Percentiles rank a stretch among this genome's conserved stretches.
Evolutionary conservation across 2,888 invertebrate species (phyloP).

Genomic region (Aleiodes alternator): DNA sequence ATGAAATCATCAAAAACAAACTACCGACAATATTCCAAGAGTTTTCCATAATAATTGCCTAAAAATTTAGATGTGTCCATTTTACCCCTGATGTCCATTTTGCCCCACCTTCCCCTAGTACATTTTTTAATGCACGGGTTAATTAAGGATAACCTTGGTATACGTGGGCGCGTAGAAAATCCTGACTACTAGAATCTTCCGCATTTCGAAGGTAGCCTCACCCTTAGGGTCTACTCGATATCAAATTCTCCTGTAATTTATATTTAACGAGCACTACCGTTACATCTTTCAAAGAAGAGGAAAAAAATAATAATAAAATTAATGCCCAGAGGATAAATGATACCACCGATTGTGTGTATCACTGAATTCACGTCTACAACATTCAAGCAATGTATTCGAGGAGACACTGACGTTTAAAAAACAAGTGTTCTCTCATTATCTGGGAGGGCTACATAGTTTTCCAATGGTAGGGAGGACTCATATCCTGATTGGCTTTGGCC

Average conservation of each 20-base stretch:
- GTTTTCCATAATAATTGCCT: too few relatives aligned
- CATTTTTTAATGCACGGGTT: not conserved
- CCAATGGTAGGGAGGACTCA: conserved; percentile 19
- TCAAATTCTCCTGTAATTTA: conserved; percentile 61
- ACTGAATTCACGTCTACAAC: not conserved
- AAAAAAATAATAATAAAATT: not conserved
- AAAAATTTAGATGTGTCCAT: too few relatives aligned
- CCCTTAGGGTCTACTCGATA: conserved; percentile 48
- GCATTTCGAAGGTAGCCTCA: conserved; percentile 54
- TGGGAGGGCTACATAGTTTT: too few relatives aligned
- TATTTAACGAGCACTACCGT: conserved; percentile 40
- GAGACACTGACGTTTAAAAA: not conserved
- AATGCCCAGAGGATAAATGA: conserved; percentile 16
- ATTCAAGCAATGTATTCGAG: not conserved
- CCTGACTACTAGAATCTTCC: conserved; percentile 61
- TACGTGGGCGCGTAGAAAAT: conserved; percentile 68
- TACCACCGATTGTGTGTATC: not conserved
- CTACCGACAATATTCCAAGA: too few relatives aligned
- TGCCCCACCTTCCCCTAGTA: too few relatives aligned
- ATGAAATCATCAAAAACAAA: too few relatives aligned
- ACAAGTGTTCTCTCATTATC: not conserved
- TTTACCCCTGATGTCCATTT: too few relatives aligned
- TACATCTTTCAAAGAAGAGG: not conserved
- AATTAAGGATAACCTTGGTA: conserved; percentile 57
- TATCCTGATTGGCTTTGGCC: conserved; percentile 27